phyloP scores from a whole-genome alignment of 2,113 vertebrate species.

The Apodemus speciosus region DNA sequence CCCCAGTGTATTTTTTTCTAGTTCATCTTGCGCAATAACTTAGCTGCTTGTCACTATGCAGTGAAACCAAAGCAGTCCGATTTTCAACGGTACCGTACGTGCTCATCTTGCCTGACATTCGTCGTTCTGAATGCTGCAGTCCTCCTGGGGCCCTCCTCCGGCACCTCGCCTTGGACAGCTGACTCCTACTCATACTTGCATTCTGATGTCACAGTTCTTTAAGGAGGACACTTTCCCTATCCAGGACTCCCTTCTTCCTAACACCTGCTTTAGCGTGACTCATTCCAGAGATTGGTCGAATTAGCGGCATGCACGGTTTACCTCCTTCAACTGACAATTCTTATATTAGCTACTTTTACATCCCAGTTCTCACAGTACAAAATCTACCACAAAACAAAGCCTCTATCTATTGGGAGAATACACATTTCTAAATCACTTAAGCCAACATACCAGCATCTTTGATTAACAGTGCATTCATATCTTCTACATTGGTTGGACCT shows the following conservation, averaged over 20 bases:
- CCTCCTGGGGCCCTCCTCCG: not conserved
- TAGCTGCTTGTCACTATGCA: not conserved
- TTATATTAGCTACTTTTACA: not conserved
- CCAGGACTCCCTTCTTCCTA: not conserved
- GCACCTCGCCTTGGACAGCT: not conserved
- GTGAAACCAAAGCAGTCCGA: not conserved
- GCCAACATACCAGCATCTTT: constrained; percentile 95
- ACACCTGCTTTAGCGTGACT: not conserved
- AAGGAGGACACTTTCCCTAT: not conserved
- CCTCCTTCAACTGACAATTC: not conserved
- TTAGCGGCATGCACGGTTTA: not conserved
- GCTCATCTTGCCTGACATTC: not conserved
- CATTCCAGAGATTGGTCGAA: not conserved
- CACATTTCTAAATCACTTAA: constrained; percentile 47
- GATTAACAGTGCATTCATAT: constrained; percentile 92
- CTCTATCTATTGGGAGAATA: not conserved
- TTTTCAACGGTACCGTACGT: not conserved
- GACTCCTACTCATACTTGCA: not conserved
- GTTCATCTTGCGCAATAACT: not conserved
- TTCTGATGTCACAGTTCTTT: not conserved
- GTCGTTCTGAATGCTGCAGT: not conserved
- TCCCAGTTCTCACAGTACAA: not conserved
- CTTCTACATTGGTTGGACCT: constrained; percentile 92
- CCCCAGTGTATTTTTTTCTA: not conserved
- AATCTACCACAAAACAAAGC: not conserved